These are phyloP conservation scores for Melikaiella ostensackeni DNA, from an alignment of 2,888 invertebrate genomes.

Conservation along the genomic window DNA sequence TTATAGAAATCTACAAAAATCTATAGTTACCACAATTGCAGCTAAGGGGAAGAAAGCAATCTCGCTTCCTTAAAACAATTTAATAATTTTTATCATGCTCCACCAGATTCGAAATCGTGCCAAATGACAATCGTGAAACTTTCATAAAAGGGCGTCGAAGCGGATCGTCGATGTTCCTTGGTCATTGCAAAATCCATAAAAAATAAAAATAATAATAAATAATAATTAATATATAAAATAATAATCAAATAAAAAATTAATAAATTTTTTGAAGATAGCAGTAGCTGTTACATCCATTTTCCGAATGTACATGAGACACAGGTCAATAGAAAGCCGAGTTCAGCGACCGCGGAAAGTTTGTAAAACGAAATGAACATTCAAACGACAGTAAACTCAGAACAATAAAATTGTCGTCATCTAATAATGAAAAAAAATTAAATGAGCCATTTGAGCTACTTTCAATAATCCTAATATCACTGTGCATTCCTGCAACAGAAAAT, in stretches of 20 bases:
- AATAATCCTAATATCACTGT: neutral
- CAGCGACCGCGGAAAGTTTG: constrained; percentile 24
- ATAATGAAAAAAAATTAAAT: constrained; percentile 26
- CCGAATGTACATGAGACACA: constrained; percentile 27
- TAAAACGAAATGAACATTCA: constrained; percentile 14
- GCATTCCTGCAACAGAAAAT: neutral
- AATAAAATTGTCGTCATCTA: constrained; percentile 17
- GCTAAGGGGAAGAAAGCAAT: neutral
- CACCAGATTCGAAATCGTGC: constrained; percentile 45
- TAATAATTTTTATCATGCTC: constrained; percentile 39
- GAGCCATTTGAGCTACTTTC: constrained; percentile 28
- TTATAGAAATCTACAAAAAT: no score
- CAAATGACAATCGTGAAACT: constrained; percentile 42
- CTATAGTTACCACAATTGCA: no score
- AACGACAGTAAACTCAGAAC: constrained; percentile 29
- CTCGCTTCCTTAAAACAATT: neutral
- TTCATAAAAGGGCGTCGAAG: constrained; percentile 45
- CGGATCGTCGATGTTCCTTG: constrained; percentile 25
- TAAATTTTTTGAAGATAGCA: constrained; percentile 1
- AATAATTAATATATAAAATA: no score
- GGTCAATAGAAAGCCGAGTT: constrained; percentile 38
- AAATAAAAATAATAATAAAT: no score
- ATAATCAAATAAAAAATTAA: no score
- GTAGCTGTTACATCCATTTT: constrained; percentile 19
- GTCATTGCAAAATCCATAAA: constrained; percentile 16